phyloP scores from a whole-genome alignment of 2,113 vertebrate genomes.

The Astur gentilis region DNA sequence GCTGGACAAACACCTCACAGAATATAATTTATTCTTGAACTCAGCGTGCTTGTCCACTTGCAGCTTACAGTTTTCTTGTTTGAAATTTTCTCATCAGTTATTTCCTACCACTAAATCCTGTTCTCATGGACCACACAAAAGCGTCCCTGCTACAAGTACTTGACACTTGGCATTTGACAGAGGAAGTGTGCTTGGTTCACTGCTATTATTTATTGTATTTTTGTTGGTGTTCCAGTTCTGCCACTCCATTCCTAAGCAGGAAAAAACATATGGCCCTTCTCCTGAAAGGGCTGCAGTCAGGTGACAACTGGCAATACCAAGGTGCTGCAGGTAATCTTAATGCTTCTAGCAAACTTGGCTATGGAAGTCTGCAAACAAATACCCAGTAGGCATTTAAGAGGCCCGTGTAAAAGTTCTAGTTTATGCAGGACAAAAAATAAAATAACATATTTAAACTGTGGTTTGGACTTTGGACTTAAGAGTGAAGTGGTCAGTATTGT shows the following conservation, averaged over 20 bases:
- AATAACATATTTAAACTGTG: background rate
- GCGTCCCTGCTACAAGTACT: background rate
- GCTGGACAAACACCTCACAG: background rate
- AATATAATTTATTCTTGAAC: background rate
- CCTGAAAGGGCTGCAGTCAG: background rate
- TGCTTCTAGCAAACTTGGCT: background rate
- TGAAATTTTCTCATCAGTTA: accelerated
- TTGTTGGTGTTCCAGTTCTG: background rate
- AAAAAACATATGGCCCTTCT: background rate
- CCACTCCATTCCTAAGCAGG: background rate
- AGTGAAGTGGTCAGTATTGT: background rate
- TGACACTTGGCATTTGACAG: background rate
- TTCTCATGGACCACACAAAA: background rate
- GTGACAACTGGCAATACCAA: background rate
- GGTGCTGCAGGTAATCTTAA: background rate
- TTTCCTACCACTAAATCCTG: background rate
- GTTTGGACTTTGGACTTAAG: background rate
- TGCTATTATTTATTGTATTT: background rate
- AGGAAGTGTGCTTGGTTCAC: background rate
- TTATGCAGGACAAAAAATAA: background rate
- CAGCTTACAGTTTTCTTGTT: background rate
- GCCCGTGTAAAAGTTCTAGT: background rate
- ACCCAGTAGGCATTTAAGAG: background rate
- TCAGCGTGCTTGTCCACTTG: background rate
- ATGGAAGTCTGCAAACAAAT: background rate